Conservation (phyloP, 2,113 vertebrate species). For the Clarias gariepinus region DNA sequence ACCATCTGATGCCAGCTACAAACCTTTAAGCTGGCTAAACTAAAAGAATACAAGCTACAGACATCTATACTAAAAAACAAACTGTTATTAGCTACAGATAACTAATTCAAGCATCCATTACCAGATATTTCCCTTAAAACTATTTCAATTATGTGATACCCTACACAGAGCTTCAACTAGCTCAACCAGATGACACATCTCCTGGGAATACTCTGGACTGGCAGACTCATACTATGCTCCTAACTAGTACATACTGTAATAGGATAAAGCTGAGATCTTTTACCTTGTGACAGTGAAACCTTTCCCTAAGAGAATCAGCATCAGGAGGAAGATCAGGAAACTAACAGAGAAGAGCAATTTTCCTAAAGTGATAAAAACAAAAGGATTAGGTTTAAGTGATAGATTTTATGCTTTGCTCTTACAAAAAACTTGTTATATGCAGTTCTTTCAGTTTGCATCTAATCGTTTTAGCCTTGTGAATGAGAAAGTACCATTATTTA, state of each 20-base stretch:
- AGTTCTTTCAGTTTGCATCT: not conserved
- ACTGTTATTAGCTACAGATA: too few relatives aligned
- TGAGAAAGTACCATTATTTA: too few relatives aligned
- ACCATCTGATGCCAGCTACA: too few relatives aligned
- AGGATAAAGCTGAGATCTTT: slow-evolving; percentile 36
- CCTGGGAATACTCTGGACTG: too few relatives aligned
- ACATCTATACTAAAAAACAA: too few relatives aligned
- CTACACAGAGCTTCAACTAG: too few relatives aligned
- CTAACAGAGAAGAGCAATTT: slow-evolving; percentile 92
- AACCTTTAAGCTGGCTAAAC: too few relatives aligned
- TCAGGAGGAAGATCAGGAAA: slow-evolving; percentile 90
- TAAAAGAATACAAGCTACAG: too few relatives aligned
- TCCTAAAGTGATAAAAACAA: slow-evolving; percentile 71
- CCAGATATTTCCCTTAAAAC: too few relatives aligned
- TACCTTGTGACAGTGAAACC: slow-evolving; percentile 91
- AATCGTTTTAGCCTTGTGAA: not conserved
- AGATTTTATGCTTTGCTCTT: not conserved
- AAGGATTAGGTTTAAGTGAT: not conserved
- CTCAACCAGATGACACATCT: too few relatives aligned
- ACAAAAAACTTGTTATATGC: not conserved
- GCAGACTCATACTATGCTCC: not conserved
- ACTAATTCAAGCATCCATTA: too few relatives aligned
- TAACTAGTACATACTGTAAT: slow-evolving; percentile 28
- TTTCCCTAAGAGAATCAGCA: slow-evolving; percentile 90
- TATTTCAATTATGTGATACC: too few relatives aligned